Conservation (phyloP, 2,888 invertebrate species). For the Cheilosia grossa region DNA sequence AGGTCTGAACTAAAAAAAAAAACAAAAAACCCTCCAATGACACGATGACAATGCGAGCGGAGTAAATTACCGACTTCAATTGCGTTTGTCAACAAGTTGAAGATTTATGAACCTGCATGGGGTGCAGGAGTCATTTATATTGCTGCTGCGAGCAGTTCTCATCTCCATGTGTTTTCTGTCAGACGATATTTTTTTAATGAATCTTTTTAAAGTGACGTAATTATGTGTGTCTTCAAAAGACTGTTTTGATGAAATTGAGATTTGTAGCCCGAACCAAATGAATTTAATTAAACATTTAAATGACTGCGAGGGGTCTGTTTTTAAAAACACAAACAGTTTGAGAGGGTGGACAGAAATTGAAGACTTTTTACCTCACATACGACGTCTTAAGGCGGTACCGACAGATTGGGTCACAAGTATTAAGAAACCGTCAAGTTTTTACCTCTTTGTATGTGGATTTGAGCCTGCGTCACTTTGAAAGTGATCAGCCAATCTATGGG, state of each 20-base stretch:
- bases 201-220: conserved; percentile 20
- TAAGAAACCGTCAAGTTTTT: no score
- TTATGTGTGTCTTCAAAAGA: conserved; percentile 6
- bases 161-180: conserved; percentile 12
- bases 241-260: conserved; percentile 10
- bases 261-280: background rate
- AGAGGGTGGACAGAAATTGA: background rate
- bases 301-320: background rate
- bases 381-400: no score
- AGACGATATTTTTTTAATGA: background rate
- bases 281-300: conserved; percentile 12
- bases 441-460: no score
- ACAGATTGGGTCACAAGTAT: no score
- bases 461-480: no score
- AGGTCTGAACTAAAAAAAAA: conserved; percentile 25
- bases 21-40: conserved; percentile 21
- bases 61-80: conserved; percentile 69
- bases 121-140: conserved; percentile 62
- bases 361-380: no score
- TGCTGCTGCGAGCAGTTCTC: conserved; percentile 19
- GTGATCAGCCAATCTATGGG: no score
- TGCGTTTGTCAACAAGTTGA: conserved; percentile 71
- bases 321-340: background rate
- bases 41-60: conserved; percentile 55
- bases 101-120: conserved; percentile 74